Base-by-base conservation (phyloP, 2,113 vertebrate genomes). In the Paratilapia polleni region DNA sequence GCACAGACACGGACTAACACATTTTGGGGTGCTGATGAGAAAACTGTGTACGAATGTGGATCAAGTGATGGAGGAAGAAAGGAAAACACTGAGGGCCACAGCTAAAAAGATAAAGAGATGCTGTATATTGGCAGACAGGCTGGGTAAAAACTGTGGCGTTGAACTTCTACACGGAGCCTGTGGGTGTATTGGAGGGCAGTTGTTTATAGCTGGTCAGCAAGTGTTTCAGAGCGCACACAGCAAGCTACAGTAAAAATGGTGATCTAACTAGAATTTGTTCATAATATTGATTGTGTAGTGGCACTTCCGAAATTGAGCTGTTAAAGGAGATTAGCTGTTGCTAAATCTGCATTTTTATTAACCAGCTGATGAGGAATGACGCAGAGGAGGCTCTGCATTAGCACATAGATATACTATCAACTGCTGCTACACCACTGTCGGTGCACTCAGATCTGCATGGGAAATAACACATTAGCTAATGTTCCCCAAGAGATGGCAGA, bases 271-370 rank as follows among this genome's bases (percentile, higher is more conserved):
- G 90, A 91, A 90, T 92, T 87, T 84, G 91, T 91, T 89, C 75
- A 85, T 77, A 36, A 84, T 91, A 94, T 94, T 78, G 87, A 94
- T 91, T 86, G 74, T 66, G 36, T 82, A 31, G 78, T 86, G 85
- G 57, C 85, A 83, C 79, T 81, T 88, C 81, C 15, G 47, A 91
- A 93, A 94, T 85, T 36, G 80, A 94, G 90, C 90, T 88, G 24
- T 95, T 95, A 93, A 88, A 89, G 82, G 87, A 92, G 86, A 93
- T 94, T 91, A 95, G 91, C 90, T 78, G 47, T 75, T 58, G 81
- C 84, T 93, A 88, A 93, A 91, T 88, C 56, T 57, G n/a, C 60
- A 4, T 83, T 88, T 93, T 93, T 91, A 93, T 93, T 93, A 94
- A 92, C 31, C 76, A 91, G 85, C 86, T 62, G 87, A 89, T 90